Conservation (phyloP, 2,888 invertebrate genomes). For the Leptothorax acervorum region DNA sequence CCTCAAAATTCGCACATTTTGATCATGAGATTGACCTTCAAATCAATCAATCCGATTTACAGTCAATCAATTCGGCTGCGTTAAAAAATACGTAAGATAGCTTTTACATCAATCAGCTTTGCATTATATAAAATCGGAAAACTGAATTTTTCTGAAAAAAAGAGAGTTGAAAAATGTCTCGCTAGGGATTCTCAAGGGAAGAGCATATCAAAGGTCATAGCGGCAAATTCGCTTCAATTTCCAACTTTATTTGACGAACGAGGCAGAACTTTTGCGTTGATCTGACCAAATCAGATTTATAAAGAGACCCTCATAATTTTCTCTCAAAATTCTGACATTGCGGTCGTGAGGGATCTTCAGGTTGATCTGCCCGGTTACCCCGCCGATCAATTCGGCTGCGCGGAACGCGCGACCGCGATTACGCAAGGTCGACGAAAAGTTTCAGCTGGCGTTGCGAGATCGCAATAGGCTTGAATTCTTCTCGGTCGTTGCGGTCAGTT, state of each 20-base stretch:
- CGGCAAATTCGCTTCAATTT: neutral
- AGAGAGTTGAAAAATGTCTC: neutral
- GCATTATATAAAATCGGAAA: neutral
- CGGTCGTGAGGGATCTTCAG: neutral
- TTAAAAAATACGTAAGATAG: neutral
- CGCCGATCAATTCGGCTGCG: constrained; percentile 10
- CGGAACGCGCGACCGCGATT: constrained; percentile 21
- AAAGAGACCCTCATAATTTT: neutral
- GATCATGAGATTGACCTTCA: neutral
- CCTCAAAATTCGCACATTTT: neutral
- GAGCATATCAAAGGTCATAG: neutral
- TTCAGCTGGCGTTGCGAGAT: constrained; percentile 46
- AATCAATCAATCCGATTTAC: too few relatives aligned
- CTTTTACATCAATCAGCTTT: neutral
- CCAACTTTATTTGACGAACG: neutral
- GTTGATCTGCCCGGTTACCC: neutral
- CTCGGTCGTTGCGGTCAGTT: constrained; percentile 69
- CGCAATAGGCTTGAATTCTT: constrained; percentile 50
- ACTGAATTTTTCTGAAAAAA: neutral
- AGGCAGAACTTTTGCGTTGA: neutral
- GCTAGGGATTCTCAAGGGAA: neutral
- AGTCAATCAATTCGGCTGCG: neutral
- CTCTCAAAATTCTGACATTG: neutral
- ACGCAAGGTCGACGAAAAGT: constrained; percentile 45
- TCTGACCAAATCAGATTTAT: neutral